phyloP scores from a whole-genome alignment of 2,113 vertebrate genomes.

The Phasianus colchicus region DNA sequence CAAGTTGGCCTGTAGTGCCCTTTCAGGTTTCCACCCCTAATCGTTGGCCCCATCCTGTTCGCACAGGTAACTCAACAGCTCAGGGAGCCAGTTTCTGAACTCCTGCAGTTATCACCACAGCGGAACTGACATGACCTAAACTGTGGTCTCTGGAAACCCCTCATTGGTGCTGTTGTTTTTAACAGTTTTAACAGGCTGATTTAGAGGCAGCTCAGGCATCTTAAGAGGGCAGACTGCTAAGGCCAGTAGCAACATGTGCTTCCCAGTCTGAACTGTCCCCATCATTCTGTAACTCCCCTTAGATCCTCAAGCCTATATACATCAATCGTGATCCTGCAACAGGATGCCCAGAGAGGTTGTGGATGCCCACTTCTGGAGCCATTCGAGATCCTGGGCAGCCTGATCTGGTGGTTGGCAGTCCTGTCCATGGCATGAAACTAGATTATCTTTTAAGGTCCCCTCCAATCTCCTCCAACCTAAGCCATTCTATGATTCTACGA shows the following conservation, averaged over 20 bases:
- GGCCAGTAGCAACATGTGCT: not conserved
- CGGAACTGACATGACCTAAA: not conserved
- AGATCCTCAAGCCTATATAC: not conserved
- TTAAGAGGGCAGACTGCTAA: not conserved
- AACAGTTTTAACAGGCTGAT: not conserved
- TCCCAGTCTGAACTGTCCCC: not conserved
- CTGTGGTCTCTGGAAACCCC: accelerated
- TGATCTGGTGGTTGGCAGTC: too few relatives aligned
- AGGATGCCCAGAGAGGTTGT: too few relatives aligned
- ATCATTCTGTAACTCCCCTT: not conserved
- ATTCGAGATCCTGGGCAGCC: too few relatives aligned
- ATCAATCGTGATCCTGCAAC: not conserved
- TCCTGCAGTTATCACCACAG: not conserved
- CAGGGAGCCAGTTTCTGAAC: not conserved
- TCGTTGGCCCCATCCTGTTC: not conserved
- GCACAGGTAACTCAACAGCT: not conserved
- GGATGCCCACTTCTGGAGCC: too few relatives aligned
- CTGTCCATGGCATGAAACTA: too few relatives aligned
- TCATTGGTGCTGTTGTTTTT: not conserved
- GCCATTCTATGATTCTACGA: too few relatives aligned
- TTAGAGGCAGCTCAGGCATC: not conserved
- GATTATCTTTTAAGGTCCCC: too few relatives aligned
- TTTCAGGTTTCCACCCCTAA: not conserved
- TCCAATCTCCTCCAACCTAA: too few relatives aligned
- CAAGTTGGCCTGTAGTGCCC: not conserved